These are phyloP conservation scores for Norana najaformis DNA, from an alignment of 2,888 invertebrate genomes.

Conservation along the genomic window DNA sequence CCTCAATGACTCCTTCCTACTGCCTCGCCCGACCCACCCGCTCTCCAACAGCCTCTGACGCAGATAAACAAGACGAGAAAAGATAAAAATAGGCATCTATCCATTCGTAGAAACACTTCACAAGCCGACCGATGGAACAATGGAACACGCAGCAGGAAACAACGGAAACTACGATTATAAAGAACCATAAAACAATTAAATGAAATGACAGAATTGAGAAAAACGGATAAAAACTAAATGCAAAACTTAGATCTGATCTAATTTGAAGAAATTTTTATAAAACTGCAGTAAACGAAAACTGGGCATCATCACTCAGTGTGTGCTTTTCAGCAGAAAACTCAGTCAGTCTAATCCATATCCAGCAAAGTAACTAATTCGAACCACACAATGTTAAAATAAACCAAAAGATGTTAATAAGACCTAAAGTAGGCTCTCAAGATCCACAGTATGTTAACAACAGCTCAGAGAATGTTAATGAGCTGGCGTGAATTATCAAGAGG, in stretches of 20 bases:
- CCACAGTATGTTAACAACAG: background rate
- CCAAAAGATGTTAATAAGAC: no score
- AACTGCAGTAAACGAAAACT: background rate
- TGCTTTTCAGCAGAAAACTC: no score
- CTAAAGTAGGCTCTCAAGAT: no score
- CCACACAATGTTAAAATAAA: background rate
- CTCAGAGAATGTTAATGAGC: background rate
- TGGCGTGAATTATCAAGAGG: background rate
- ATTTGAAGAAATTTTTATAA: background rate
- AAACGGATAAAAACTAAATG: background rate
- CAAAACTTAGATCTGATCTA: background rate
- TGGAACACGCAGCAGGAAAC: background rate
- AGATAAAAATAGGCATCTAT: background rate
- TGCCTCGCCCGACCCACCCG: background rate
- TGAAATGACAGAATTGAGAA: background rate
- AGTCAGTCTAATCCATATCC: background rate
- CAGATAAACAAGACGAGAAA: background rate
- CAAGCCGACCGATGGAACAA: background rate
- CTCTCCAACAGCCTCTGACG: background rate
- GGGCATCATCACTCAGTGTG: background rate
- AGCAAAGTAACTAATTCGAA: background rate
- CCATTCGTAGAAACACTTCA: background rate
- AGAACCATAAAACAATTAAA: background rate
- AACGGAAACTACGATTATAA: background rate
- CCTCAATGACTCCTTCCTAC: background rate